Percentiles rank a stretch among this genome's conserved stretches.
Conservation (phyloP, 2,888 invertebrate genomes). For the Leptura quadrifasciata region DNA sequence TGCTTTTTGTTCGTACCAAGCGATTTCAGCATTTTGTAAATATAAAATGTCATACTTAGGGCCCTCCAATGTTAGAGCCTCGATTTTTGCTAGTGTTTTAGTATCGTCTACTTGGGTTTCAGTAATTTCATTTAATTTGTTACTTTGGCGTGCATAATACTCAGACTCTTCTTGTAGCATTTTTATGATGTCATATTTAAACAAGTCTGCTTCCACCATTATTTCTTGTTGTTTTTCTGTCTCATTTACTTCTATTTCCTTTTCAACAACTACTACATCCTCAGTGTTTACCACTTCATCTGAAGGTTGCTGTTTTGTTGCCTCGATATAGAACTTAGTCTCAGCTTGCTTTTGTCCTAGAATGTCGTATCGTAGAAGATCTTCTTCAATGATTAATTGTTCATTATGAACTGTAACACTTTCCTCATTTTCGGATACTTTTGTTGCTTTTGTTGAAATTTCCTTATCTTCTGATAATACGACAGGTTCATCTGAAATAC, state of each 20-base stretch:
- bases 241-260: neutral
- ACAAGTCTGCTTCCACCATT: slow-evolving; percentile 41
- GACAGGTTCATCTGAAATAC: slow-evolving; percentile 65
- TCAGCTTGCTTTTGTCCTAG: slow-evolving; percentile 40
- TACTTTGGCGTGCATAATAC: slow-evolving; percentile 46
- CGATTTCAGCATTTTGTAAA: slow-evolving; percentile 57
- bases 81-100: neutral
- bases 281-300: slow-evolving; percentile 1
- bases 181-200: slow-evolving; percentile 54
- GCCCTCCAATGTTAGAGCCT: slow-evolving; percentile 37
- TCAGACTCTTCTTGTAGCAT: slow-evolving; percentile 55
- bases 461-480: slow-evolving; percentile 56
- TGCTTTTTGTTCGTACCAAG: slow-evolving; percentile 59
- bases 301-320: neutral
- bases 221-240: neutral
- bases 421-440: neutral
- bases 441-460: neutral
- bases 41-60: slow-evolving; percentile 54
- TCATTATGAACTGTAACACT: neutral
- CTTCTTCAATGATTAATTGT: slow-evolving; percentile 1
- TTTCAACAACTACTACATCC: neutral
- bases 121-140: slow-evolving; percentile 21
- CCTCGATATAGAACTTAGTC: slow-evolving; percentile 23
- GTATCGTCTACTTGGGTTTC: slow-evolving; percentile 4
- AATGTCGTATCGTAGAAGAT: slow-evolving; percentile 42